A percentile compares a stretch with the other conserved stretches of the same genome.
Conservation (phyloP, 2,797 vertebrate species). For the Eulemur mongoz region DNA sequence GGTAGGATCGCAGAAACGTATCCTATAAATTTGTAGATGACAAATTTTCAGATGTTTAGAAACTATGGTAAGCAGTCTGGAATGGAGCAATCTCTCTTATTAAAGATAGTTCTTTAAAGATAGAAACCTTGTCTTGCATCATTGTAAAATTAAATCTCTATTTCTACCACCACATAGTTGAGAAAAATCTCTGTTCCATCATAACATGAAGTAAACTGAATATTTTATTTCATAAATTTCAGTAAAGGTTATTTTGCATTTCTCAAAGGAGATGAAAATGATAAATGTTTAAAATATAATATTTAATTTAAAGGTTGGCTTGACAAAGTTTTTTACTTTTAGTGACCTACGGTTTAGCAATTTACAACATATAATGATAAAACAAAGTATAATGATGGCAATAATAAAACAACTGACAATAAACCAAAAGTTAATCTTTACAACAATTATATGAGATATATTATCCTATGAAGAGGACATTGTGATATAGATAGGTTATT, state of each 20-base stretch:
- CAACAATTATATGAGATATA: neutral
- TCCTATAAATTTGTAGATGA: neutral
- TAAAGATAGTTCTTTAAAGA: neutral
- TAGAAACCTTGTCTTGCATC: neutral
- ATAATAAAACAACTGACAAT: neutral
- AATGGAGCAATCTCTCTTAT: neutral
- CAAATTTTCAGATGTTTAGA: neutral
- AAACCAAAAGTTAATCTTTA: neutral
- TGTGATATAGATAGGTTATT: neutral
- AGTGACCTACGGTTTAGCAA: neutral
- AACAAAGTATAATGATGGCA: neutral
- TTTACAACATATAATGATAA: neutral
- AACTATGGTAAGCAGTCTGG: neutral
- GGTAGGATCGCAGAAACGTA: neutral
- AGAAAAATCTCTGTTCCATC: neutral
- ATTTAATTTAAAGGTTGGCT: neutral
- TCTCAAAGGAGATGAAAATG: neutral
- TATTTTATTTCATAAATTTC: neutral
- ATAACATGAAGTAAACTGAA: neutral
- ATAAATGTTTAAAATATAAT: conserved; percentile 2
- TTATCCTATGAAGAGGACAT: neutral
- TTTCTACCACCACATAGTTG: neutral
- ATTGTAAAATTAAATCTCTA: neutral
- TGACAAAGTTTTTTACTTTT: neutral
- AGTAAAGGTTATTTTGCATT: neutral